These are phyloP conservation scores for Ectobius pallidus DNA, from an alignment of 2,888 invertebrate species.

Conservation along the genomic window DNA sequence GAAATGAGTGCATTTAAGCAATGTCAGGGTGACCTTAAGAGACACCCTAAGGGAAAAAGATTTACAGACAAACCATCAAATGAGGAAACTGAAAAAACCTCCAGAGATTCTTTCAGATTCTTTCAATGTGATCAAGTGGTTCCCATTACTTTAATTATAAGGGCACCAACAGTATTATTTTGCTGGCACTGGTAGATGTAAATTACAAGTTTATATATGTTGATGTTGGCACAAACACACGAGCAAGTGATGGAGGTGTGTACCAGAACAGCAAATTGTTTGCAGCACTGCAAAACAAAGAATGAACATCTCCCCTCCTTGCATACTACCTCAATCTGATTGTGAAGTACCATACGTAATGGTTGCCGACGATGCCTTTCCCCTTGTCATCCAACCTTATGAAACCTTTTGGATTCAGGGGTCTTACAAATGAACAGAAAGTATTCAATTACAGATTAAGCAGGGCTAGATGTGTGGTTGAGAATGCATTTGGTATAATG, in stretches of 20 bases:
- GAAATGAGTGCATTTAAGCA: too few species aligned
- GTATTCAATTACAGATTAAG: conserved; percentile 41
- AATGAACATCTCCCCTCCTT: conserved; percentile 24
- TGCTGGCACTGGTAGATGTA: conserved; percentile 39
- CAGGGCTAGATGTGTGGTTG: conserved; percentile 36
- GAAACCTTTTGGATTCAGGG: conserved; percentile 29
- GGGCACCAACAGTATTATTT: conserved; percentile 30
- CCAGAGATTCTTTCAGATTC: too few species aligned
- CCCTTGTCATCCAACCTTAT: conserved; percentile 31
- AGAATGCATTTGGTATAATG: too few species aligned
- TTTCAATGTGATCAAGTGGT: too few species aligned
- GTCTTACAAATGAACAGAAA: conserved; percentile 34
- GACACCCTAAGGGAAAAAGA: too few species aligned
- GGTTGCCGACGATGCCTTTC: conserved; percentile 39
- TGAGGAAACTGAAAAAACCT: too few species aligned
- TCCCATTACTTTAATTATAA: conserved; percentile 45
- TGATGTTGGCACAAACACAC: conserved; percentile 46
- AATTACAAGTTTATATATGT: conserved; percentile 45
- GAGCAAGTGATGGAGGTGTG: conserved; percentile 43
- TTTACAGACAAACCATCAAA: too few species aligned
- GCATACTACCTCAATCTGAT: conserved; percentile 22
- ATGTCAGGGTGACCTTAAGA: too few species aligned
- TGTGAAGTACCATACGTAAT: conserved; percentile 30
- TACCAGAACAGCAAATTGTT: too few species aligned
- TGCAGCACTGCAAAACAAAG: conserved; percentile 18